phyloP scores from a whole-genome alignment of 2,888 invertebrate species.

The Pyralis farinalis region DNA sequence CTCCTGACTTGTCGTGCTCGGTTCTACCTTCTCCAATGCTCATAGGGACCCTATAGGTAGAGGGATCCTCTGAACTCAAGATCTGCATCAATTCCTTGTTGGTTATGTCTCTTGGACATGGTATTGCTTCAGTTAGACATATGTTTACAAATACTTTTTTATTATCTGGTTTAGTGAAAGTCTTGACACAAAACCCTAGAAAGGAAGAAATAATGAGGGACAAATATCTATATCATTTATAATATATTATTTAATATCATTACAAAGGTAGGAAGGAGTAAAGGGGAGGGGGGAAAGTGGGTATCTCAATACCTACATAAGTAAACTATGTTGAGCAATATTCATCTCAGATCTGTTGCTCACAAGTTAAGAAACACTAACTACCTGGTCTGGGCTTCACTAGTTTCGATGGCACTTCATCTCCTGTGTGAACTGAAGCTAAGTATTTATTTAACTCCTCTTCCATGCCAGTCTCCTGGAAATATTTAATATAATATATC shows the following conservation, averaged over 20 bases:
- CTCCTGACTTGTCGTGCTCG: slow-evolving; percentile 89
- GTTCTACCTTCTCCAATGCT: slow-evolving; percentile 91
- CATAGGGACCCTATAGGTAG: slow-evolving; percentile 91
- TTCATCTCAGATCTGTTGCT: too few relatives aligned
- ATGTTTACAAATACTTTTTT: slow-evolving; percentile 93
- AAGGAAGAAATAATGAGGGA: too few relatives aligned
- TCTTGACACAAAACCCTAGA: slow-evolving; percentile 90
- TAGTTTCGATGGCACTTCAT: slow-evolving; percentile 76
- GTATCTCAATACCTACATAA: too few relatives aligned
- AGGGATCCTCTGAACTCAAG: slow-evolving; percentile 84
- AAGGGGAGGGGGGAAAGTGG: too few relatives aligned
- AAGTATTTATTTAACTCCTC: slow-evolving; percentile 82
- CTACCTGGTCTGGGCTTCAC: slow-evolving; percentile 87
- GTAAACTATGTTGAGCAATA: too few relatives aligned
- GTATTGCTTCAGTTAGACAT: slow-evolving; percentile 89
- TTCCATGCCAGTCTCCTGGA: slow-evolving; percentile 77
- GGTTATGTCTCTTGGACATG: slow-evolving; percentile 85
- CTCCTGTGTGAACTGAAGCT: slow-evolving; percentile 51
- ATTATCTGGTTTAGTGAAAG: slow-evolving; percentile 81
- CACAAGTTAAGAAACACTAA: slow-evolving; percentile 13
- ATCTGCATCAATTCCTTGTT: slow-evolving; percentile 86
- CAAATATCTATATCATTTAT: too few relatives aligned
- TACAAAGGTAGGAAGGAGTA: too few relatives aligned
- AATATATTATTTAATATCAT: too few relatives aligned
- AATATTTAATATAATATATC: too few relatives aligned